These are phyloP conservation scores for Morus bassanus DNA, from an alignment of 2,797 vertebrate genomes.

Conservation along the genomic window DNA sequence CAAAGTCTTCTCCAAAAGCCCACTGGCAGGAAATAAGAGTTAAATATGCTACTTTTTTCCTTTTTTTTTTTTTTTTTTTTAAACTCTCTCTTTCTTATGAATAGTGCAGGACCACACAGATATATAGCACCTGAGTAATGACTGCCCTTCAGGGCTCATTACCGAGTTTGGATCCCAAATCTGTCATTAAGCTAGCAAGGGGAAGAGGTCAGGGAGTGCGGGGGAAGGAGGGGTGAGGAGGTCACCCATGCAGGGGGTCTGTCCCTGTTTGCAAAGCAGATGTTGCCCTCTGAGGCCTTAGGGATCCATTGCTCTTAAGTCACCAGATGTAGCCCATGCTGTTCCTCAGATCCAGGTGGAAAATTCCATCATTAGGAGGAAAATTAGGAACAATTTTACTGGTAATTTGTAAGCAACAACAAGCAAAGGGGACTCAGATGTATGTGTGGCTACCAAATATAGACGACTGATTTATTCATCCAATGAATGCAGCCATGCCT, in stretches of 20 bases:
- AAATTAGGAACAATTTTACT: not conserved
- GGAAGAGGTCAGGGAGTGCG: conserved; percentile 1
- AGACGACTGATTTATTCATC: not conserved
- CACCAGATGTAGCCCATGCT: conserved; percentile 24
- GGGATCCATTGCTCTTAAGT: not conserved
- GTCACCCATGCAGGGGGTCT: not conserved
- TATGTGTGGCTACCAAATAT: not conserved
- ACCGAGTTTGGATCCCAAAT: conserved; percentile 18
- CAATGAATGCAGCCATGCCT: not conserved
- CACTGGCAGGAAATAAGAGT: not conserved
- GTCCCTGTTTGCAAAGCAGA: conserved; percentile 28
- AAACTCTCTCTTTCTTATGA: not conserved
- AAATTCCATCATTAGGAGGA: conserved; percentile 15
- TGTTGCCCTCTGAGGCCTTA: conserved; percentile 17
- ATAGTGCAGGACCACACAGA: not conserved
- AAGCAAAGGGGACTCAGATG: not conserved
- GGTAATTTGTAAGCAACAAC: not conserved
- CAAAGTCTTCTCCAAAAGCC: not conserved
- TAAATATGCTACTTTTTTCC: not conserved
- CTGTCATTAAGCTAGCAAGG: conserved; percentile 33
- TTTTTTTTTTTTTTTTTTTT: too few species aligned
- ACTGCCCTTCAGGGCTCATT: conserved; percentile 36
- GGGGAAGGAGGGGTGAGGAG: conserved; percentile 21
- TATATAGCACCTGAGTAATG: not conserved
- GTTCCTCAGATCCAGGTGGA: conserved; percentile 22